Base-by-base conservation (phyloP, 53 echinoderm and acorn worm genomes). In the Actinopyga echinites region DNA sequence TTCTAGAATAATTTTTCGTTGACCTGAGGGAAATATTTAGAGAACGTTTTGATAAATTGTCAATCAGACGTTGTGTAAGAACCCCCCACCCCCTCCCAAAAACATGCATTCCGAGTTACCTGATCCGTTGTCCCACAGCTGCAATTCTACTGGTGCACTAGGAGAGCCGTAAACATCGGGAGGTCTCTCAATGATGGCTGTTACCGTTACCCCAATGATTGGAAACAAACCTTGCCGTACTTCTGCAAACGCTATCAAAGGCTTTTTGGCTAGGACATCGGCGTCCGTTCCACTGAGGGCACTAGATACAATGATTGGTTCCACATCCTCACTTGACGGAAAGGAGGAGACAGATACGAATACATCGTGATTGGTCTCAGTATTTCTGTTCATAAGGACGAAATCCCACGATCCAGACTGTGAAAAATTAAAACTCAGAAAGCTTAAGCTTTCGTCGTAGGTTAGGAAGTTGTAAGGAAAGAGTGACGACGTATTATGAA, bases 91-190 rank as follows among this genome's bases (percentile, higher is more conserved):
- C n/a, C n/a, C n/a, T n/a, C n/a, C n/a, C n/a, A n/a, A n/a, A n/a
- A n/a, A n/a, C n/a, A n/a, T n/a, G n/a, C n/a, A n/a, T n/a, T n/a
- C n/a, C n/a, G n/a, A n/a, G n/a, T 26, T 80, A 91, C 91, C 87
- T 20, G 91, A 87, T 26, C 91, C 91, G 49, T 91, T 91, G 62
- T 91, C 91, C n/a, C 79, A 73, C 28, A 91, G 87, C 7, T 78
- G 87, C 0, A 91, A 21, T 21, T 36, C 24, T 1, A 91, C 57
- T 13, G 87, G 84, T 25, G 49, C 21, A 22, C 42, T 44, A 17
- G 49, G 49, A 49, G 49, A 15, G 15, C 49, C 49, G 49, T 1
- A 49, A 49, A 49, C 17, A 49, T 49, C 49, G 17, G 49, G 49
- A 12, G 91, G 91, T 52, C 83, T 67, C 44, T 87, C 87, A 32